A percentile compares a stretch with the other conserved stretches of the same genome.
phyloP scores from a whole-genome alignment of 1,140 invertebrate genomes.

The Sycobia sp. region DNA sequence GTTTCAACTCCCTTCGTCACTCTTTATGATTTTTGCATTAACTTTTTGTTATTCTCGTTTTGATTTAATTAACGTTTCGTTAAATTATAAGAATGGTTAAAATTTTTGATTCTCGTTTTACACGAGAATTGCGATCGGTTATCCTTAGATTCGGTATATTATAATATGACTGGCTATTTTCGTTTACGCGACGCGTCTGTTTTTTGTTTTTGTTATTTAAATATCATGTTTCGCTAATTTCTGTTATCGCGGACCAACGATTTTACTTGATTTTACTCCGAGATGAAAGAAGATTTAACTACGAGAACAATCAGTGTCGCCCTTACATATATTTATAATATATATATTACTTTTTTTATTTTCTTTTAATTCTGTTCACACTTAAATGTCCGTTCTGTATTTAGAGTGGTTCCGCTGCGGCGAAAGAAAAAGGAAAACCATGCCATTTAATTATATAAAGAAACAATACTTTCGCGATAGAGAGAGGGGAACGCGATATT shows the following conservation, averaged over 20 bases:
- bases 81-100: neutral
- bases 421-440: constrained; percentile 18
- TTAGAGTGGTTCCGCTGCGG: constrained; percentile 5
- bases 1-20: constrained; percentile 2
- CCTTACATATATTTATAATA: constrained; percentile 12
- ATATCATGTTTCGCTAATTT: too few species aligned
- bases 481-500: constrained; percentile 27
- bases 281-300: constrained; percentile 9
- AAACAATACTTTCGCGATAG: constrained; percentile 18
- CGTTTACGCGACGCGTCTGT: neutral
- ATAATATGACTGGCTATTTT: too few species aligned
- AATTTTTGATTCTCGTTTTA: neutral
- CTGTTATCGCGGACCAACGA: too few species aligned
- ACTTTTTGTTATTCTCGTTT: neutral
- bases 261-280: too few species aligned
- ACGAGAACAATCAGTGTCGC: constrained; percentile 2
- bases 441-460: constrained; percentile 10
- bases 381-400: constrained; percentile 7
- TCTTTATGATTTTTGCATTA: neutral
- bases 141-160: too few species aligned
- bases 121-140: too few species aligned
- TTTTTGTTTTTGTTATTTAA: constrained; percentile 1
- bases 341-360: constrained; percentile 7
- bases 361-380: constrained; percentile 23
- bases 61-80: neutral